Conservation (phyloP, 2,797 vertebrate genomes). For the Orientallactaga sibirica region DNA sequence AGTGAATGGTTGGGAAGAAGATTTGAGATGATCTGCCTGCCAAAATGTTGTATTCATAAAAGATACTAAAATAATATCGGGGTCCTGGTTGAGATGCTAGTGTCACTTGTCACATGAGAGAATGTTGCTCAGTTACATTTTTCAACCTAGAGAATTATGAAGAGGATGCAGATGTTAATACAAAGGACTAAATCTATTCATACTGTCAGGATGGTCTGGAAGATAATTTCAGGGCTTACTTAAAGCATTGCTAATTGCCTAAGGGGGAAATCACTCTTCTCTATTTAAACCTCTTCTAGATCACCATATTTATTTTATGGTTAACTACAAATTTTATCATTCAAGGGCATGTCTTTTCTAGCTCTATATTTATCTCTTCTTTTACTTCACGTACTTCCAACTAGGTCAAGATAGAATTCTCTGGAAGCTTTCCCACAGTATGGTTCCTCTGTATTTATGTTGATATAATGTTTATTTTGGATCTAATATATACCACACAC, state of each 20-base stretch:
- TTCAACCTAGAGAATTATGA: not conserved
- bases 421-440: not conserved
- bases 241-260: not conserved
- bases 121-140: not conserved
- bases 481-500: not conserved
- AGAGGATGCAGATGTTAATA: not conserved
- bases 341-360: not conserved
- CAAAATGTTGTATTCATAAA: conserved; percentile 53
- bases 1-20: not conserved
- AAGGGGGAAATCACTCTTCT: not conserved
- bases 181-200: not conserved
- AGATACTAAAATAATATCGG: not conserved
- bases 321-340: not conserved
- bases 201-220: not conserved
- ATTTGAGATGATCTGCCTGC: not conserved
- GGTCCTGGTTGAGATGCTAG: not conserved
- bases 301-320: not conserved
- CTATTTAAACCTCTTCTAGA: not conserved
- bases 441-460: not conserved
- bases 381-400: not conserved
- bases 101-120: not conserved
- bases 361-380: not conserved
- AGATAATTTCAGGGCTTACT: not conserved
- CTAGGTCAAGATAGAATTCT: not conserved
- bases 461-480: not conserved